Evolutionary conservation across 1,140 invertebrate species (phyloP), one percentile per base, ranked within the genome.

Genomic region (Bombus waltoni): DNA sequence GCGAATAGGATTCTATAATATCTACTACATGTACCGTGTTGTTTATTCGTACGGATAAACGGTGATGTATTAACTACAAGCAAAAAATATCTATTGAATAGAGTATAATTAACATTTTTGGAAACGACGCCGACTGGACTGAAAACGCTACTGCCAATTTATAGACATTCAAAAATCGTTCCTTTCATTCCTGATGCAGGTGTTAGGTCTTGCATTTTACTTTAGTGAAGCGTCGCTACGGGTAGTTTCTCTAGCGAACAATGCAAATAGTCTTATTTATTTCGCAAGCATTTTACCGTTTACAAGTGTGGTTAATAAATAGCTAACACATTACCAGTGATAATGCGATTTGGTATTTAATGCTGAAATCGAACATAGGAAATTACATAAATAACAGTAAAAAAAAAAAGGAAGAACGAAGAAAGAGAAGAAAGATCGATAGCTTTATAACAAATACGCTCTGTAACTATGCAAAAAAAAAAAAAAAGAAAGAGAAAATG

Each of bases 61-160:
- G 22, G 53, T 68, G 65, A n/a, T 57, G 47, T 65, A 78, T 15
- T 28, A 32, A 66, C 53, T 13, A 47, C 4, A 66, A 70, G 28
- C 13, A 25, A 70, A 25, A 68, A 68, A 47, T 47, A 68, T 18
- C 32, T 53, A 40, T 68, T 25, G 22, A 22, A 38, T 68, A 38
- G 18, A 1, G 9, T 68, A 70, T 78, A 44, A 42, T 22, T 68
- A 10, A 78, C 79, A 53, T 44, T 0, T 71, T 47, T 62, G 40
- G 42, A 35, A 40, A 79, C 38, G 57, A 70, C 68, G 74, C 65
- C 74, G 66, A 87, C 83, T 89, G 87, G 72, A 84, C 53, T 72
- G 76, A 79, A 83, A 89, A 85, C 87, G 87, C 86, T 90, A 90
- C 89, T 90, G 89, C 89, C 89, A 90, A 88, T 88, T 88, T 78